Evolutionary conservation across 1,140 invertebrate genomes (phyloP), one percentile per base, ranked within the genome.

Genomic region (Hyphantria cunea): DNA sequence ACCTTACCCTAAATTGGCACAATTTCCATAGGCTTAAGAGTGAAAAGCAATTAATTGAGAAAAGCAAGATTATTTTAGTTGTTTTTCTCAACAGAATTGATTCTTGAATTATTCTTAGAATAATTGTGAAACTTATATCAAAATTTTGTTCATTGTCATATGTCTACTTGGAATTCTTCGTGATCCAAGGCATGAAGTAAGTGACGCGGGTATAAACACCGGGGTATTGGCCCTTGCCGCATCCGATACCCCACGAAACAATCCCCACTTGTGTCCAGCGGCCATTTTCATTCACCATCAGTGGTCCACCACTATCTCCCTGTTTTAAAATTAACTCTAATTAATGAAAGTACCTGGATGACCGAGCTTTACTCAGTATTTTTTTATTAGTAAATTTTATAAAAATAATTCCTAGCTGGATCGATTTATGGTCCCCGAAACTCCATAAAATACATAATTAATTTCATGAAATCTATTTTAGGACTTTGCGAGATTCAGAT

Each of bases 221-320:
- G 0, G 97, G 97, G 89, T 96, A 97, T 83, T 96, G 95, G 15
- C 95, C 95, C 91, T 97, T 95, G 6, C 97, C 97, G 81, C 97
- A 98, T 25, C 97, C 97, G 72, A 97, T 97, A 17, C 98, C 98
- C 96, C 96, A 98, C 11, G 96, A 97, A 0, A 98, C 97, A 10
- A 99, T 94, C 33, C 97, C 98, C 0, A 97, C 95, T 91, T 96
- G 95, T 0, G 93, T 95, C 94, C 96, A 96, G 59, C 93, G 93
- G 9, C 93, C 93, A 25, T 94, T 95, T 42, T 95, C 93, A 69
- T 95, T 94, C 10, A 97, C 94, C 92, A 97, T 95, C 73, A 98
- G 89, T 1, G 97, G 97, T 49, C 97, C 97, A 8, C 97, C 97
- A 73, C 96, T 97, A 89, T 98, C 97, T 64, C 97, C 97, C 97